Conservation (phyloP, 2,113 vertebrate genomes). For the Tamias sibiricus region DNA sequence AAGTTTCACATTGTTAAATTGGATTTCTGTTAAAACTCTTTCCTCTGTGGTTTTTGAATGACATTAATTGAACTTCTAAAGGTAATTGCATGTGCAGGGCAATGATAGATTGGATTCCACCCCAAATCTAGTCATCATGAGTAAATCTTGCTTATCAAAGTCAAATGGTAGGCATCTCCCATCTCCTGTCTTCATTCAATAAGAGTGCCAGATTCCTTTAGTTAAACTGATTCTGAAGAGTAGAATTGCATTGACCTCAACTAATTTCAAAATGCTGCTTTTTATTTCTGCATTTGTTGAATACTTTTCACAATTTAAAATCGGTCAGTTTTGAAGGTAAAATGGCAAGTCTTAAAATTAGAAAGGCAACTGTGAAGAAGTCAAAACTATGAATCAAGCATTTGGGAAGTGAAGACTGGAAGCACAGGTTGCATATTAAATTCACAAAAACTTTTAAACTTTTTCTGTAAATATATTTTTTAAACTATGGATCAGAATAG, state of each 20-base stretch:
- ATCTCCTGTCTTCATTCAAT: conserved; percentile 29
- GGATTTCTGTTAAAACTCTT: too few relatives aligned
- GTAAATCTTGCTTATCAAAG: conserved; percentile 66
- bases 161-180: conserved; percentile 57
- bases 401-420: conserved; percentile 80
- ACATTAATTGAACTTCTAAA: neutral
- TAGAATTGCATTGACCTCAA: conserved; percentile 66
- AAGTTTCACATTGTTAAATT: neutral
- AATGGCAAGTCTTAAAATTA: neutral
- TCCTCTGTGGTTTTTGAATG: too few relatives aligned
- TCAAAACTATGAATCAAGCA: conserved; percentile 62
- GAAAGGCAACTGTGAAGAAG: conserved; percentile 71
- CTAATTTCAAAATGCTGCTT: too few relatives aligned
- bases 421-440: conserved; percentile 33
- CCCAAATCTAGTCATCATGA: conserved; percentile 67
- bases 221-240: conserved; percentile 81
- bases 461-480: conserved; percentile 85
- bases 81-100: neutral
- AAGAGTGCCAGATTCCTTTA: conserved; percentile 60
- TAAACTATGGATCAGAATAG: neutral
- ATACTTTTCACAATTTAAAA: conserved; percentile 68
- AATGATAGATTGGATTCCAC: neutral
- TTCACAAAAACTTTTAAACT: conserved; percentile 80
- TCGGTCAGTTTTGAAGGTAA: conserved; percentile 73
- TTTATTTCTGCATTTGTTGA: neutral